These are phyloP conservation scores for Arrhamphus sclerolepis DNA, from an alignment of 2,797 vertebrate species.

Conservation along the genomic window DNA sequence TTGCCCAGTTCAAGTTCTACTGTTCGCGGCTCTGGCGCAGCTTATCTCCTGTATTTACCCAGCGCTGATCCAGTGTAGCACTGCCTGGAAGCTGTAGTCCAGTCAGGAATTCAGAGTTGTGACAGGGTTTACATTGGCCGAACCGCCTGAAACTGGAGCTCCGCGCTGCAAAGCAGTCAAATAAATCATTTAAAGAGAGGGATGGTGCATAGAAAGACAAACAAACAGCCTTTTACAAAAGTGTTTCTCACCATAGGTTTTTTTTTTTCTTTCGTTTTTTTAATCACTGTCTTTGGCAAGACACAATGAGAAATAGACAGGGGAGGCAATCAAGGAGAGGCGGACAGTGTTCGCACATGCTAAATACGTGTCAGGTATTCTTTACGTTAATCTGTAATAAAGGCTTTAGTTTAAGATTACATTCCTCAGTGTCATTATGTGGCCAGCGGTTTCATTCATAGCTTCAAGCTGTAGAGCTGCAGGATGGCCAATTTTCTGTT, in stretches of 20 bases:
- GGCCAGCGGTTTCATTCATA: constrained; percentile 70
- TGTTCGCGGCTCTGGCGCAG: constrained; percentile 46
- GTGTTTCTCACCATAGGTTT: constrained; percentile 49
- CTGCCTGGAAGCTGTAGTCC: constrained; percentile 75
- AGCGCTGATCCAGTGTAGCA: constrained; percentile 64
- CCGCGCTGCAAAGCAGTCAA: constrained; percentile 59
- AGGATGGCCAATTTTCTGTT: constrained; percentile 34
- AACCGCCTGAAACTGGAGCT: constrained; percentile 74
- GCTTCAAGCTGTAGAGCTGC: constrained; percentile 44
- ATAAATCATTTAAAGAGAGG: constrained; percentile 76
- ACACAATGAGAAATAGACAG: constrained; percentile 5
- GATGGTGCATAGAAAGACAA: constrained; percentile 72
- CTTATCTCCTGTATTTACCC: constrained; percentile 75
- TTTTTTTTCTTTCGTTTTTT: constrained; percentile 18
- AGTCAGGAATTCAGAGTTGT: constrained; percentile 77
- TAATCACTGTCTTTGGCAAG: constrained; percentile 19
- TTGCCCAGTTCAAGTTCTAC: constrained; percentile 38
- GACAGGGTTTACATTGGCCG: constrained; percentile 81
- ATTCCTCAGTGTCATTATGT: constrained; percentile 75
- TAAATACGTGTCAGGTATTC: constrained; percentile 71
- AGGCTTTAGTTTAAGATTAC: constrained; percentile 60
- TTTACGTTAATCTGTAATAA: constrained; percentile 72
- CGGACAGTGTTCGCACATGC: constrained; percentile 39
- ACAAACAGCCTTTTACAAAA: constrained; percentile 78
- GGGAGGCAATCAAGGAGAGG: constrained; percentile 16